Evolutionary conservation across 2,797 vertebrate genomes (phyloP).

Genomic region (Potorous gilbertii): DNA sequence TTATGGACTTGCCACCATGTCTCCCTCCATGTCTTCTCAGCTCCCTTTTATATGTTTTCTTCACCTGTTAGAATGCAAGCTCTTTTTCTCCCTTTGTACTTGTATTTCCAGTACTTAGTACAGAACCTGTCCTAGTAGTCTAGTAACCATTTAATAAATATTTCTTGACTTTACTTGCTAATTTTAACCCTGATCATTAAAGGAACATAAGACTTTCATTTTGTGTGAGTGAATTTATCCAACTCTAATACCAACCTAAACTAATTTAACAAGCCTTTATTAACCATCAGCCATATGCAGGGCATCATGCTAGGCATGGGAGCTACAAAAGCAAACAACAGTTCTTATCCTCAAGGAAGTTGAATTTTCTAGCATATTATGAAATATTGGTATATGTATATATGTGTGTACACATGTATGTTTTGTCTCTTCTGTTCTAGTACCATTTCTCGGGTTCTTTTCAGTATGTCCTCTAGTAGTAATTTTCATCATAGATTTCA

Average conservation of each 20-base stretch:
- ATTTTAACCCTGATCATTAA: background rate
- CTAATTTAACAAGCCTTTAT: too few species aligned
- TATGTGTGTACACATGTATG: background rate
- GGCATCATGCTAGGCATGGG: background rate
- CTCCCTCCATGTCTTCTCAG: background rate
- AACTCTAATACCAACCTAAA: background rate
- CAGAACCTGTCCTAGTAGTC: background rate
- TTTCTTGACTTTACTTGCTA: background rate
- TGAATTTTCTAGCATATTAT: too few species aligned
- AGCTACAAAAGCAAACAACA: background rate
- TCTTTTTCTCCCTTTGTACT: background rate
- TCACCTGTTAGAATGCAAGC: background rate
- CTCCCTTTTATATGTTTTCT: background rate
- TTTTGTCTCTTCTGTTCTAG: background rate
- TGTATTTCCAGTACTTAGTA: background rate
- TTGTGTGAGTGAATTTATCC: too few species aligned
- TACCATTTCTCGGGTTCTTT: slow-evolving; percentile 32
- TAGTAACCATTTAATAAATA: background rate
- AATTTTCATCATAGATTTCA: background rate
- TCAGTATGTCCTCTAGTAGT: background rate
- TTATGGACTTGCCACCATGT: background rate
- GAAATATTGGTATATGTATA: too few species aligned
- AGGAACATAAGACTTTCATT: too few species aligned
- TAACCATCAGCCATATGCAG: background rate
- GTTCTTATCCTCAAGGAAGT: too few species aligned